Percentiles rank a stretch among this genome's conserved stretches.
Conservation (phyloP, 2,113 vertebrate species). For the Euleptes europaea region DNA sequence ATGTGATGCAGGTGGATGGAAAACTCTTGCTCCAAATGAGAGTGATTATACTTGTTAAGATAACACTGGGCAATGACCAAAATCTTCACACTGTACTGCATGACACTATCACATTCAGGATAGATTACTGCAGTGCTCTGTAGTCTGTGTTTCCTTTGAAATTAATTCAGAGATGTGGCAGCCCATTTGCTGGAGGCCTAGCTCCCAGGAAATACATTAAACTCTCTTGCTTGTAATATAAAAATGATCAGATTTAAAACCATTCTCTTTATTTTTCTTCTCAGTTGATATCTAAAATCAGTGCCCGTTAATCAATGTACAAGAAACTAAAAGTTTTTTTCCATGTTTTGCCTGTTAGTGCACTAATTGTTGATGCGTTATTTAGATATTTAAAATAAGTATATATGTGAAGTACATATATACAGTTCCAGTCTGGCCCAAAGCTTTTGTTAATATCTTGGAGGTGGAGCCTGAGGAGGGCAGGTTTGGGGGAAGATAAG, state of each 20-base stretch:
- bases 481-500: too few relatives aligned
- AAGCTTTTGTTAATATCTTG: too few relatives aligned
- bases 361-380: background rate
- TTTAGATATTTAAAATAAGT: background rate
- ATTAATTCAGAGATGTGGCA: conserved; percentile 21
- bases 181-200: conserved; percentile 10
- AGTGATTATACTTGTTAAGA: conserved; percentile 25
- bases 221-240: background rate
- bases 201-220: conserved; percentile 11
- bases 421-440: too few relatives aligned
- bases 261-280: background rate
- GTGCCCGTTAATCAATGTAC: background rate
- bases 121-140: background rate
- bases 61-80: conserved; percentile 7
- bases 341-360: background rate
- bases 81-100: conserved; percentile 7
- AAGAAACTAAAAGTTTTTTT: background rate
- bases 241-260: conserved; percentile 4
- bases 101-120: conserved; percentile 22
- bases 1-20: conserved; percentile 6
- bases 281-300: background rate
- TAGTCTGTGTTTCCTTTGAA: conserved; percentile 4
- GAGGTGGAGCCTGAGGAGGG: too few relatives aligned
- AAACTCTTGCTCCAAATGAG: conserved; percentile 15
- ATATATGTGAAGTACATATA: too few relatives aligned